phyloP scores from a whole-genome alignment of 1,140 invertebrate species.

The Drosophila ercepeae region DNA sequence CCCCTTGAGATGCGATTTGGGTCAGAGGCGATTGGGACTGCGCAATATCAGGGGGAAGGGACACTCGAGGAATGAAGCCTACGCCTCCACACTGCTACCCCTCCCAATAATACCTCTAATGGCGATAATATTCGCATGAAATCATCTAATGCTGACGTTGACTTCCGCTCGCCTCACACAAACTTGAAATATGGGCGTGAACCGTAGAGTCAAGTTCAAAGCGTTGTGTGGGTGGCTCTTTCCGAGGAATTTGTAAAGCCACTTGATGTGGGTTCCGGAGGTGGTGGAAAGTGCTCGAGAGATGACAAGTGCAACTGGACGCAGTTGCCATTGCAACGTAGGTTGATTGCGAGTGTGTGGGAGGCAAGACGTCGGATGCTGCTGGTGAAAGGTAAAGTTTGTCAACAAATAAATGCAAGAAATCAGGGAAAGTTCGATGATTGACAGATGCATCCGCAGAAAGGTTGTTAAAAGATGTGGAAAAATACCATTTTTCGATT shows the following conservation, averaged over 20 bases:
- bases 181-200: constrained; percentile 7
- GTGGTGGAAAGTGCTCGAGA: constrained; percentile 40
- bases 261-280: constrained; percentile 34
- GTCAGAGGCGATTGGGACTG: constrained; percentile 20
- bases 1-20: constrained; percentile 5
- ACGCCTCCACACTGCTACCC: background rate
- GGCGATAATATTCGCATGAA: constrained; percentile 56
- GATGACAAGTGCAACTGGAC: constrained; percentile 65
- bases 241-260: constrained; percentile 50
- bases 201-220: constrained; percentile 64
- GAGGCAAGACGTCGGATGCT: constrained; percentile 31
- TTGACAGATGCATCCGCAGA: constrained; percentile 1
- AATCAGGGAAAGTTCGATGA: constrained; percentile 13
- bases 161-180: constrained; percentile 58
- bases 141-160: constrained; percentile 58
- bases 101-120: constrained; percentile 10
- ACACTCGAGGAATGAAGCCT: too few relatives aligned
- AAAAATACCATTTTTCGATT: too few relatives aligned
- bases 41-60: constrained; percentile 7
- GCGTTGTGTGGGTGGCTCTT: constrained; percentile 50
- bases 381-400: constrained; percentile 50
- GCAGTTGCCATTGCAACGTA: too few relatives aligned
- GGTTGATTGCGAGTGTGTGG: constrained; percentile 57
- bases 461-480: background rate
- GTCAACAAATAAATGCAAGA: constrained; percentile 23